phyloP scores from a whole-genome alignment of 2,113 vertebrate genomes.

The Eulemur macaco region DNA sequence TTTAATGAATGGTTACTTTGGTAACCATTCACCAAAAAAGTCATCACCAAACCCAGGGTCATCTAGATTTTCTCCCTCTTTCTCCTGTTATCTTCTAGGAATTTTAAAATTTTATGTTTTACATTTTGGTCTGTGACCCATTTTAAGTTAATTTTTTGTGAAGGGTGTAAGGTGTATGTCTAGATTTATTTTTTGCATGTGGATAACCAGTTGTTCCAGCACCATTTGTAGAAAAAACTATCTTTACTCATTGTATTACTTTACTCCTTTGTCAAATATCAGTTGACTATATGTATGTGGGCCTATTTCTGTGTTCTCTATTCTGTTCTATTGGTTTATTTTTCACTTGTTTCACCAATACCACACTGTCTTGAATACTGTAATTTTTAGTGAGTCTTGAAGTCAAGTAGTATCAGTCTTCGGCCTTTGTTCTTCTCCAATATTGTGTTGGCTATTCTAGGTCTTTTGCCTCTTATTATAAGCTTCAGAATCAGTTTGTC shows the following conservation, averaged over 20 bases:
- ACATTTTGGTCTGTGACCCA: background rate
- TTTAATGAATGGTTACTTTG: background rate
- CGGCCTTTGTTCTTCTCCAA: background rate
- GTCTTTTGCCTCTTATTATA: background rate
- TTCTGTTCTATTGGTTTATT: background rate
- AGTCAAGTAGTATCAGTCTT: background rate
- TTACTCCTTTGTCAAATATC: background rate
- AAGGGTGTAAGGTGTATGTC: background rate
- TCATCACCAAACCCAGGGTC: background rate
- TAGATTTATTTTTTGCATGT: background rate
- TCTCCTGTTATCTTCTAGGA: background rate
- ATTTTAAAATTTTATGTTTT: background rate
- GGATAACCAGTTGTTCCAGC: background rate
- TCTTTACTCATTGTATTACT: background rate
- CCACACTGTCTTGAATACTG: no score
- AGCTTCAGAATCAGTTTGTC: background rate
- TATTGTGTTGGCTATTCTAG: background rate
- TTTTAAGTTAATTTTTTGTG: background rate
- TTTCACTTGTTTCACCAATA: background rate
- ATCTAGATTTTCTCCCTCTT: background rate
- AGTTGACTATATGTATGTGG: no score
- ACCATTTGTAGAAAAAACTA: background rate
- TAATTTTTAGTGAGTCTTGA: no score
- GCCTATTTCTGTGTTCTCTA: background rate
- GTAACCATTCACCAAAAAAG: background rate